Conservation (phyloP, 2,888 invertebrate genomes). For the Caenorhabditis sp. region DNA sequence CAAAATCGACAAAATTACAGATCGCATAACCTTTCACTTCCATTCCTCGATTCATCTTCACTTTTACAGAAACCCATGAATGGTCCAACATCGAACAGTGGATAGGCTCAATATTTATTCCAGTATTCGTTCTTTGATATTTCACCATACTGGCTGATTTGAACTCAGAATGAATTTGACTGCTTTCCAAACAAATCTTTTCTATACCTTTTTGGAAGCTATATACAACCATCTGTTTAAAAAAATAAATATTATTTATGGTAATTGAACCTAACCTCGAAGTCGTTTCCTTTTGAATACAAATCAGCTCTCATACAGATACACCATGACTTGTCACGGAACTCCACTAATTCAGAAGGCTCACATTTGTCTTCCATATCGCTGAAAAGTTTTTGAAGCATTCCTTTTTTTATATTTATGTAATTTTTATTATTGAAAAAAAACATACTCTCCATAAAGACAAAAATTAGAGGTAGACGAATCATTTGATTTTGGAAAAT, state of each 20-base stretch:
- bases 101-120: neutral
- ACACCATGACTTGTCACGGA: neutral
- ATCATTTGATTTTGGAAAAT: no score
- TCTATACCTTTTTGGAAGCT: conserved; percentile 24
- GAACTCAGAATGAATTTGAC: neutral
- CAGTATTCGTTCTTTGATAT: neutral
- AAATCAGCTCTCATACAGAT: neutral
- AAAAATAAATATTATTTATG: neutral
- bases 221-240: conserved; percentile 21
- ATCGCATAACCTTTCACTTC: conserved; percentile 18
- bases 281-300: neutral
- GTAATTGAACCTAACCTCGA: neutral
- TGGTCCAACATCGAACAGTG: conserved; percentile 9
- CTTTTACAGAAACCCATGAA: conserved; percentile 13
- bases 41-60: conserved; percentile 14
- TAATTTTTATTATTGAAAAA: no score
- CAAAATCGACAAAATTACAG: conserved; percentile 17
- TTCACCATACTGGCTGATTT: conserved; percentile 9
- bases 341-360: neutral
- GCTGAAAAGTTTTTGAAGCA: no score
- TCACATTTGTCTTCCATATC: neutral
- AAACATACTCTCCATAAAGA: no score
- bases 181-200: neutral
- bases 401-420: no score
- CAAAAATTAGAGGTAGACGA: no score